Conservation (phyloP, 2,113 vertebrate genomes). For the Cochlearius cochlearius region DNA sequence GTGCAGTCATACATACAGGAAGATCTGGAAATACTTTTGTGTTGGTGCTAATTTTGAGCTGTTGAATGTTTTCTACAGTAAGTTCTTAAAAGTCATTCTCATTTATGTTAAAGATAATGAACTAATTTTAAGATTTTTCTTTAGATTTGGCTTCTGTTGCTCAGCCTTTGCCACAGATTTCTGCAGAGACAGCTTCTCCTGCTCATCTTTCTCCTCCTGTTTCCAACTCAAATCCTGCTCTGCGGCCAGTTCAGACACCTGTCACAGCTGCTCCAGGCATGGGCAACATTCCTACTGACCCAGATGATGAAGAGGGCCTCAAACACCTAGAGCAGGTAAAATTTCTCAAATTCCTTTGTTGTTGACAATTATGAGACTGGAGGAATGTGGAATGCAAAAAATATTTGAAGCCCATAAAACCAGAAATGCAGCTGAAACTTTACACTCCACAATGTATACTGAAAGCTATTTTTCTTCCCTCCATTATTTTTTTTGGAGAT, state of each 20-base stretch:
- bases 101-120: not conserved
- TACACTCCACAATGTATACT: accelerated
- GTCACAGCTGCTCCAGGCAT: constrained; percentile 77
- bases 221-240: constrained; percentile 67
- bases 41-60: not conserved
- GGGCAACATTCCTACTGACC: constrained; percentile 76
- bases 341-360: not conserved
- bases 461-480: not conserved
- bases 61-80: not conserved
- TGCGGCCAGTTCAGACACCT: constrained; percentile 65
- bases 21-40: not conserved
- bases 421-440: not conserved
- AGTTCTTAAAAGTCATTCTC: not conserved
- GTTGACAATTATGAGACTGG: not conserved
- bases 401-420: not conserved
- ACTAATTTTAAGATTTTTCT: constrained; percentile 25
- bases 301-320: constrained; percentile 96
- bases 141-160: constrained; percentile 78
- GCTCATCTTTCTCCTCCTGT: constrained; percentile 70
- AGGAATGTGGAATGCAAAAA: not conserved
- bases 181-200: constrained; percentile 72
- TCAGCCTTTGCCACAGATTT: constrained; percentile 72
- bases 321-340: constrained; percentile 95
- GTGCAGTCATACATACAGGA: not conserved
- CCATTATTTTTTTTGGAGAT: not conserved